Percentiles rank a stretch among this genome's conserved stretches.
Conservation (phyloP, 2,888 invertebrate genomes). For the Pteria penguin region DNA sequence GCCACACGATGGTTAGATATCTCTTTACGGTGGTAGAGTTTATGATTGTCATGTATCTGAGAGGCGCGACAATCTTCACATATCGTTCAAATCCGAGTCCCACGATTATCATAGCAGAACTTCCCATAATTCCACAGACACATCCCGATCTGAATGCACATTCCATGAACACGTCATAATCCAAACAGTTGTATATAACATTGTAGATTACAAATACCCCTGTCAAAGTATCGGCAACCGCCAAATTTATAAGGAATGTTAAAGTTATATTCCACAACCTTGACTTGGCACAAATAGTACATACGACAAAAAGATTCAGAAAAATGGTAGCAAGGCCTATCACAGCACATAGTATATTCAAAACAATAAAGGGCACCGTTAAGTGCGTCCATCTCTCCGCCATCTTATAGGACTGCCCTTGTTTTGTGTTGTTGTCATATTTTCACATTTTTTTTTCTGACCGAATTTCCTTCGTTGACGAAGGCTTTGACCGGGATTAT, state of each 20-base stretch:
- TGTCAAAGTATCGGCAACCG: background rate
- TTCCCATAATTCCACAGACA: background rate
- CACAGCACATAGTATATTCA: background rate
- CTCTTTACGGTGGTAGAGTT: background rate
- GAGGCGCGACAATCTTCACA: background rate
- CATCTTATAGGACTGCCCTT: too few relatives aligned
- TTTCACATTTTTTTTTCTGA: too few relatives aligned
- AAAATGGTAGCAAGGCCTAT: background rate
- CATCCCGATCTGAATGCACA: background rate
- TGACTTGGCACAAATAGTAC: background rate
- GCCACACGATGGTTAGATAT: background rate
- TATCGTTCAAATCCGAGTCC: constrained; percentile 1
- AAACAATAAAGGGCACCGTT: background rate
- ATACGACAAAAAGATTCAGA: background rate
- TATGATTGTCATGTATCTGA: background rate
- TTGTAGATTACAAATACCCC: background rate
- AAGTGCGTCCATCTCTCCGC: background rate
- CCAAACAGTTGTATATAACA: background rate
- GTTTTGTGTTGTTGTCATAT: too few relatives aligned
- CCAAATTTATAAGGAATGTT: background rate
- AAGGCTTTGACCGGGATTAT: too few relatives aligned
- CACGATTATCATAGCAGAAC: background rate
- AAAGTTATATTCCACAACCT: background rate
- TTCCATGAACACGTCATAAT: background rate
- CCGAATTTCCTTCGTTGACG: too few relatives aligned